Percentiles rank a stretch among this genome's conserved stretches.
Evolutionary conservation across 2,797 vertebrate genomes (phyloP).

Genomic region (Enteromius anoplus): DNA sequence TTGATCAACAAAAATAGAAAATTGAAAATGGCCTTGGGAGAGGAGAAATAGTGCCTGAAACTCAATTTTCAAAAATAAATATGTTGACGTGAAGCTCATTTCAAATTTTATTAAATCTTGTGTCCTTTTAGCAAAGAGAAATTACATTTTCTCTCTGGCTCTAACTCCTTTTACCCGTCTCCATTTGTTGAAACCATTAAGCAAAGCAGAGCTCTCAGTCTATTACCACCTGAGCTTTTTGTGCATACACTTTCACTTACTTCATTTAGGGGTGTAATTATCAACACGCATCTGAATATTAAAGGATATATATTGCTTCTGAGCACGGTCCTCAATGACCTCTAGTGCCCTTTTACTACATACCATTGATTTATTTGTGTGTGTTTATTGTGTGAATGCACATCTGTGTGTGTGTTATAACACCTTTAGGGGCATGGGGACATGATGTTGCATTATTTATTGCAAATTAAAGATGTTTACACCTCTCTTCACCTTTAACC

Average conservation of each 20-base stretch:
- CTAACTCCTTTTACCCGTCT: slow-evolving; percentile 1
- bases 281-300: neutral
- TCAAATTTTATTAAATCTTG: slow-evolving; percentile 45
- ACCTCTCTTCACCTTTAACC: neutral
- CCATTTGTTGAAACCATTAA: slow-evolving; percentile 5
- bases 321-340: slow-evolving; percentile 25
- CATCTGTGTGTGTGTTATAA: slow-evolving; percentile 13
- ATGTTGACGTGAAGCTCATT: slow-evolving; percentile 3
- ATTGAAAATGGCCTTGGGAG: slow-evolving; percentile 6
- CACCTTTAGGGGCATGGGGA: slow-evolving; percentile 18
- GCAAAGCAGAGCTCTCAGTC: slow-evolving; percentile 30
- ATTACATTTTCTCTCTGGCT: slow-evolving; percentile 33
- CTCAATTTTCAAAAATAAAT: slow-evolving; percentile 39
- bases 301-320: slow-evolving; percentile 27
- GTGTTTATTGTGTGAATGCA: slow-evolving; percentile 2
- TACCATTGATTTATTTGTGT: slow-evolving; percentile 23
- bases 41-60: slow-evolving; percentile 27
- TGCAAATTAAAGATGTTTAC: slow-evolving; percentile 26
- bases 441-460: slow-evolving; percentile 44
- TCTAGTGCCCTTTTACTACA: slow-evolving; percentile 1
- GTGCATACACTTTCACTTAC: slow-evolving; percentile 7
- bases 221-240: slow-evolving; percentile 39
- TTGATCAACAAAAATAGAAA: slow-evolving; percentile 21
- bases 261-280: slow-evolving; percentile 14
- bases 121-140: slow-evolving; percentile 47